phyloP scores from a whole-genome alignment of 2,888 invertebrate genomes.

The Helicoverpa assulta region DNA sequence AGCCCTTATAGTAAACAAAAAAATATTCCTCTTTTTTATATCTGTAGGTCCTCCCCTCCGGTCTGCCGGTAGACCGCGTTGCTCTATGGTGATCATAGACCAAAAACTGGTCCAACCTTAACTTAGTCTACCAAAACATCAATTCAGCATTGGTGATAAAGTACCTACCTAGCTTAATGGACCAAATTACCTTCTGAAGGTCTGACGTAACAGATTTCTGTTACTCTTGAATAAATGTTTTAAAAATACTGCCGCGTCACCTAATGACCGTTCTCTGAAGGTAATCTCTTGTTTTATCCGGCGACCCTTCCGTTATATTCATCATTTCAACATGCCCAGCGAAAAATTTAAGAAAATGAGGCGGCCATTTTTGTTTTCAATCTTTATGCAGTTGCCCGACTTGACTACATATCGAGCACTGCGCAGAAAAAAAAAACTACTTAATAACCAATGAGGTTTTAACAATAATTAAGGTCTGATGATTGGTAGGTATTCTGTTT shows the following conservation, averaged over 20 bases:
- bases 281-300: conserved; percentile 67
- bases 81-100: no score
- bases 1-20: no score
- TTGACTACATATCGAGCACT: no score
- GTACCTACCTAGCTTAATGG: conserved; percentile 1
- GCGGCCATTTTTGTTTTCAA: conserved; percentile 8
- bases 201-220: conserved; percentile 46
- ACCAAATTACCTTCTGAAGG: conserved; percentile 39
- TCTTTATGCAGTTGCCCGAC: not conserved
- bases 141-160: not conserved
- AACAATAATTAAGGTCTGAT: no score
- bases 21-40: no score
- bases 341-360: conserved; percentile 45
- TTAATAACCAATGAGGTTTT: no score
- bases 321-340: conserved; percentile 57
- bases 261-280: conserved; percentile 60
- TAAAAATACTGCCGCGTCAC: conserved; percentile 61
- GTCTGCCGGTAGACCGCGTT: no score
- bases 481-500: no score
- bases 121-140: not conserved
- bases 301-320: conserved; percentile 61
- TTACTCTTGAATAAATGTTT: conserved; percentile 60
- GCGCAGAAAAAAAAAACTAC: no score
- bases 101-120: no score
- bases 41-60: no score